These are phyloP conservation scores for Pollenia griseotomentosa DNA, from an alignment of 2,888 invertebrate genomes.

Conservation along the genomic window DNA sequence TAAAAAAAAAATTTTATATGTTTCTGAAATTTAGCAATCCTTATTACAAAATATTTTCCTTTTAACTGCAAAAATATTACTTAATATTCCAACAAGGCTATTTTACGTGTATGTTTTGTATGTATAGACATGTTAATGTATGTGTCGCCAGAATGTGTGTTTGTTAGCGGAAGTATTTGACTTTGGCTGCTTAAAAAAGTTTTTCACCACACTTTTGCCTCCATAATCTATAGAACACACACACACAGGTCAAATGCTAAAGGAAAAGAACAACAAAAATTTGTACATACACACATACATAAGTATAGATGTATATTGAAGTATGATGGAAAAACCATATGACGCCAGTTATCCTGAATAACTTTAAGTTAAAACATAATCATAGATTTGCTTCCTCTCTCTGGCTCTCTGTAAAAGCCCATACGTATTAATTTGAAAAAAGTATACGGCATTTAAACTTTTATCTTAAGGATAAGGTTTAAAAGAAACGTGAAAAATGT, in stretches of 20 bases:
- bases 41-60: no score
- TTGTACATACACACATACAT: no score
- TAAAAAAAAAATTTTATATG: no score
- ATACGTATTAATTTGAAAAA: background rate
- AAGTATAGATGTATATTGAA: background rate
- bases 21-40: no score
- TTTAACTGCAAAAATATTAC: no score
- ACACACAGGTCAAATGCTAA: slow-evolving; percentile 18
- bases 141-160: background rate
- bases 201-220: slow-evolving; percentile 47
- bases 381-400: background rate
- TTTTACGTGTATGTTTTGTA: background rate
- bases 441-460: background rate
- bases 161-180: slow-evolving; percentile 40
- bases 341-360: slow-evolving; percentile 46
- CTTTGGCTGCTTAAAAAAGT: slow-evolving; percentile 12
- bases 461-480: slow-evolving; percentile 13
- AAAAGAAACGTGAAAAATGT: background rate
- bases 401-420: background rate
- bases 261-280: slow-evolving; percentile 26
- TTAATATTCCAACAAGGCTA: background rate
- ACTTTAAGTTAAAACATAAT: background rate
- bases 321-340: slow-evolving; percentile 30
- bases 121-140: background rate
- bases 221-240: slow-evolving; percentile 1